These are phyloP conservation scores for Diorhabda elongata DNA, from an alignment of 1,140 invertebrate species.

Conservation along the genomic window DNA sequence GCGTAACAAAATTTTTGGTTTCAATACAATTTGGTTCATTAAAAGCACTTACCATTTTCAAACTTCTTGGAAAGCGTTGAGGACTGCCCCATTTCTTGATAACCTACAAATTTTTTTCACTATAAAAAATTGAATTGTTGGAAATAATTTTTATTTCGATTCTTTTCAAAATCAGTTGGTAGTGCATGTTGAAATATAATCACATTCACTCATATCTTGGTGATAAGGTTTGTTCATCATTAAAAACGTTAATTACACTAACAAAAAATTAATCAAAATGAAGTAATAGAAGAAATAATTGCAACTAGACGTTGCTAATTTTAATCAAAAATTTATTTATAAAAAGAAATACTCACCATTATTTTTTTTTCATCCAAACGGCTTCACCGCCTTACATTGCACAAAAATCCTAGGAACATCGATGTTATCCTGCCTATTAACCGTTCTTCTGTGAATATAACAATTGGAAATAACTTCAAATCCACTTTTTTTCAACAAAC, in stretches of 20 bases:
- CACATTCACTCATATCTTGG: conserved; percentile 8
- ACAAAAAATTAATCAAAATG: neutral
- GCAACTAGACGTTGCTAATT: too few relatives aligned
- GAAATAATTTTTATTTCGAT: too few relatives aligned
- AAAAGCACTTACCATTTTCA: too few relatives aligned
- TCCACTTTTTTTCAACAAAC: conserved; percentile 62
- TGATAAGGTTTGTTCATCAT: conserved; percentile 16
- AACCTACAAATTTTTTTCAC: too few relatives aligned
- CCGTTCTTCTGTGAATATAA: conserved; percentile 81
- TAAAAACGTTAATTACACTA: neutral
- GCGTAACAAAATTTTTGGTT: too few relatives aligned
- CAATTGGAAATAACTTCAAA: conserved; percentile 64
- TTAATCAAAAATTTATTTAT: too few relatives aligned
- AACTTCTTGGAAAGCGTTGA: too few relatives aligned
- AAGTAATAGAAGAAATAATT: neutral
- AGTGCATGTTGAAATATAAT: conserved; percentile 13
- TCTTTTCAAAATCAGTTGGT: conserved; percentile 4
- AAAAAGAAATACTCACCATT: neutral
- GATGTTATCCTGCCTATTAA: conserved; percentile 88
- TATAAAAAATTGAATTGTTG: too few relatives aligned
- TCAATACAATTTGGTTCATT: too few relatives aligned
- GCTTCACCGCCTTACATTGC: conserved; percentile 80
- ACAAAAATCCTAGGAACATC: conserved; percentile 88
- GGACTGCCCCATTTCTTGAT: too few relatives aligned
- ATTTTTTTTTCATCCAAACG: conserved; percentile 16